phyloP scores from a whole-genome alignment of 2,113 vertebrate genomes.

The Eleginops maclovinus region DNA sequence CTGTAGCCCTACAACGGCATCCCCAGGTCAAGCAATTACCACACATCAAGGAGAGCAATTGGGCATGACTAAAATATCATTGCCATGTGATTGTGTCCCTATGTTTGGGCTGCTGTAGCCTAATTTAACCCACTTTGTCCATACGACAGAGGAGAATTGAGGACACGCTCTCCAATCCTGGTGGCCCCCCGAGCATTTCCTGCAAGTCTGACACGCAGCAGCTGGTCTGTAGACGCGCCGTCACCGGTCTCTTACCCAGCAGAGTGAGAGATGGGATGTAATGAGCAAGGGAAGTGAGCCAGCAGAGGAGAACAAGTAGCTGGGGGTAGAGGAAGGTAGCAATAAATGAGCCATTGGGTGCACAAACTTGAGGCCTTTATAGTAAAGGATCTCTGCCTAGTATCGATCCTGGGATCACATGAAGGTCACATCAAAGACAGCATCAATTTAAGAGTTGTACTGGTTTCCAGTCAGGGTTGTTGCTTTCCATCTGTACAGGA shows the following conservation, averaged over 20 bases:
- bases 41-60: conserved; percentile 83
- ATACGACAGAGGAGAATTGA: conserved; percentile 74
- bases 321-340: conserved; percentile 29
- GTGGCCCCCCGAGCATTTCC: conserved; percentile 64
- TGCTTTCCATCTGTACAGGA: background rate
- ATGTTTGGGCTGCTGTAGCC: conserved; percentile 71
- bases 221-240: conserved; percentile 52
- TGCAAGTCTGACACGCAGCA: conserved; percentile 53
- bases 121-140: conserved; percentile 82
- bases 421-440: background rate
- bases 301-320: conserved; percentile 39
- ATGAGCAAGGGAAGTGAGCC: conserved; percentile 57
- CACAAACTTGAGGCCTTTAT: conserved; percentile 35
- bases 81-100: conserved; percentile 71
- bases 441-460: conserved; percentile 4
- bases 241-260: conserved; percentile 60
- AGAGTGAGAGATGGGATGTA: conserved; percentile 56
- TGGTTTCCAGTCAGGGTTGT: conserved; percentile 21
- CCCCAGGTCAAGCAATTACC: conserved; percentile 83
- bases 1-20: conserved; percentile 51
- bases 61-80: conserved; percentile 82
- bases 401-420: conserved; percentile 22
- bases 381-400: conserved; percentile 8
- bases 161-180: conserved; percentile 77
- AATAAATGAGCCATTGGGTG: conserved; percentile 21